Conservation (phyloP, 1,140 invertebrate genomes). For the Trichonephila inaurata region DNA sequence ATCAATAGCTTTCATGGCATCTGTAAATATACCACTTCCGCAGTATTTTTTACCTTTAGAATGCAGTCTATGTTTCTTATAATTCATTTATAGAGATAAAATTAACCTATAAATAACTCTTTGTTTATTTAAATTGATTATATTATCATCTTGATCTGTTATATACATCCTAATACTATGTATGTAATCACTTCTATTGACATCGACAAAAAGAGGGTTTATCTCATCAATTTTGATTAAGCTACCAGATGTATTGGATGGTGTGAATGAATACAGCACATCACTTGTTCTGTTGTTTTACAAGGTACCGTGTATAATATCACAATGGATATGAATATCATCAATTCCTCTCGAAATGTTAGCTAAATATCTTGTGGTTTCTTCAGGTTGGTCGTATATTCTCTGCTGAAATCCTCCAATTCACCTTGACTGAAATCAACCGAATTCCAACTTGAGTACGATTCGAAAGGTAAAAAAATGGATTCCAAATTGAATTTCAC, state of each 20-base stretch:
- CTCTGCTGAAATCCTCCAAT: not conserved
- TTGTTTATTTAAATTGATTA: not conserved
- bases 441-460: not conserved
- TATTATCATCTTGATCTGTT: not conserved
- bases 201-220: not conserved
- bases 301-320: not conserved
- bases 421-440: not conserved
- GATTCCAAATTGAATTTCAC: not conserved
- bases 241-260: not conserved
- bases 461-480: not conserved
- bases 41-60: conserved; percentile 1
- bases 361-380: conserved; percentile 3
- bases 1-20: not conserved
- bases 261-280: not conserved
- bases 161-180: not conserved
- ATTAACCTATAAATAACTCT: not conserved
- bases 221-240: conserved; percentile 18
- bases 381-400: not conserved
- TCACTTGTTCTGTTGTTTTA: not conserved
- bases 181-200: not conserved
- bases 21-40: conserved; percentile 5
- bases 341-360: conserved; percentile 14
- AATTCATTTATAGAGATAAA: conserved; percentile 43
- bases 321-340: conserved; percentile 15
- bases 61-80: conserved; percentile 29